Evolutionary conservation across 2,113 vertebrate genomes (phyloP).

Genomic region (Agelaius phoeniceus): DNA sequence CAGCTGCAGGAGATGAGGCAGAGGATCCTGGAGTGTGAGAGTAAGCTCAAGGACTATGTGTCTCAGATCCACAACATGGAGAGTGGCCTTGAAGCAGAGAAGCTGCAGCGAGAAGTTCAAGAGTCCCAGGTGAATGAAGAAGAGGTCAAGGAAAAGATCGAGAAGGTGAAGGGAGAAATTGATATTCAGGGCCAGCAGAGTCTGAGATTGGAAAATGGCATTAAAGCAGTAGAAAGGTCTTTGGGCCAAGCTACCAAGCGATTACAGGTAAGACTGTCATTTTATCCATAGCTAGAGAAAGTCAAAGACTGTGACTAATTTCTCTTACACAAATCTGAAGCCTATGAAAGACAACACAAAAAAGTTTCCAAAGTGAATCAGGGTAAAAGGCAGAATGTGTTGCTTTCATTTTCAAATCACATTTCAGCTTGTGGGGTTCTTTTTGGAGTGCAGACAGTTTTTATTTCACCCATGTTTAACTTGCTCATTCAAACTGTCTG

Average conservation of each 20-base stretch:
- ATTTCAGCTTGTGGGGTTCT: neutral
- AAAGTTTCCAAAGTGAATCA: neutral
- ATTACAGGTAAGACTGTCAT: constrained; percentile 81
- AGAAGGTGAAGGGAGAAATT: constrained; percentile 87
- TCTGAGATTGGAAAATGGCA: constrained; percentile 90
- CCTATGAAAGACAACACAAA: accelerated
- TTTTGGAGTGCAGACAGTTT: neutral
- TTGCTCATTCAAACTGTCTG: neutral
- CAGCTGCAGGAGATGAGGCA: constrained; percentile 88
- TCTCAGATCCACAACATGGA: constrained; percentile 87
- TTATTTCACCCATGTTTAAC: neutral
- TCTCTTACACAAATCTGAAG: neutral
- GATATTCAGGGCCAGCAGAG: constrained; percentile 92
- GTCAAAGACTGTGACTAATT: neutral
- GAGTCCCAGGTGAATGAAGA: constrained; percentile 88
- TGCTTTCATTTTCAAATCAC: neutral
- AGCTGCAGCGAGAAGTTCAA: constrained; percentile 85
- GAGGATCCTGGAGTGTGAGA: constrained; percentile 85
- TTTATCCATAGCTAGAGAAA: neutral
- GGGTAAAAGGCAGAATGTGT: neutral
- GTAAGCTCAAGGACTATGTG: constrained; percentile 84
- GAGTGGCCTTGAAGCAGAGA: constrained; percentile 88
- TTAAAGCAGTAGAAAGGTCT: constrained; percentile 91
- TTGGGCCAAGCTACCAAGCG: constrained; percentile 89
- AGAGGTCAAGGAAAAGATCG: constrained; percentile 87